Percentiles rank a stretch among this genome's conserved stretches.
Conservation (phyloP, 2,888 invertebrate genomes). For the Oscheius myriophilus region DNA sequence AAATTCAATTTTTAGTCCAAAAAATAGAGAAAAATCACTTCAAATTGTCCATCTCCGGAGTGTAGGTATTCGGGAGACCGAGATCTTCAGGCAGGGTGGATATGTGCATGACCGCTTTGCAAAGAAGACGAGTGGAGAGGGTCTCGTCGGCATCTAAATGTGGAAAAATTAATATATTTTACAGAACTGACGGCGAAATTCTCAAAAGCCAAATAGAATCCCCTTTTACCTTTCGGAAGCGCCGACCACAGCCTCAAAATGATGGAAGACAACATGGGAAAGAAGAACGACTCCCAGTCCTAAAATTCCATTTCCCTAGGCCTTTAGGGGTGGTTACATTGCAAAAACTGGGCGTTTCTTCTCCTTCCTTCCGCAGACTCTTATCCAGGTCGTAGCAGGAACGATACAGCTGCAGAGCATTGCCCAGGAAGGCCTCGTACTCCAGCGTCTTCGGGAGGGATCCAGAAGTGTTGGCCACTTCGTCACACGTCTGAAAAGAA, state of each 20-base stretch:
- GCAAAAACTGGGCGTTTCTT: too few relatives aligned
- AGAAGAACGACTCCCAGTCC: conserved; percentile 20
- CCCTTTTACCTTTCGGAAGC: too few relatives aligned
- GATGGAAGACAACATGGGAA: conserved; percentile 1
- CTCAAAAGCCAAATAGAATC: too few relatives aligned
- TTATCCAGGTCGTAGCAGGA: neutral
- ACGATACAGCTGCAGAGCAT: conserved; percentile 3
- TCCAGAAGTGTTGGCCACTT: neutral
- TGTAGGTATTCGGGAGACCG: neutral
- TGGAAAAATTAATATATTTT: neutral
- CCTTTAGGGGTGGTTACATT: too few relatives aligned
- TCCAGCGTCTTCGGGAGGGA: neutral
- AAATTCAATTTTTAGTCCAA: neutral
- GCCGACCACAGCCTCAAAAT: conserved; percentile 14
- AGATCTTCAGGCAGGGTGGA: neutral
- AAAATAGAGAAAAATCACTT: neutral
- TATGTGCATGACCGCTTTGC: neutral
- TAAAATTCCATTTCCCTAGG: too few relatives aligned
- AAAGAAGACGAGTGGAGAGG: neutral
- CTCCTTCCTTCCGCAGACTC: neutral
- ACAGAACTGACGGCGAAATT: neutral
- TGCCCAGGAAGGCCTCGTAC: conserved; percentile 13
- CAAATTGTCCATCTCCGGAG: neutral
- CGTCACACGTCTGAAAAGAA: conserved; percentile 5
- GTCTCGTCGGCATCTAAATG: neutral